A percentile compares a stretch with the other conserved stretches of the same genome.
phyloP scores from a whole-genome alignment of 2,888 invertebrate genomes.

The Scelioninae gen. 1 region DNA sequence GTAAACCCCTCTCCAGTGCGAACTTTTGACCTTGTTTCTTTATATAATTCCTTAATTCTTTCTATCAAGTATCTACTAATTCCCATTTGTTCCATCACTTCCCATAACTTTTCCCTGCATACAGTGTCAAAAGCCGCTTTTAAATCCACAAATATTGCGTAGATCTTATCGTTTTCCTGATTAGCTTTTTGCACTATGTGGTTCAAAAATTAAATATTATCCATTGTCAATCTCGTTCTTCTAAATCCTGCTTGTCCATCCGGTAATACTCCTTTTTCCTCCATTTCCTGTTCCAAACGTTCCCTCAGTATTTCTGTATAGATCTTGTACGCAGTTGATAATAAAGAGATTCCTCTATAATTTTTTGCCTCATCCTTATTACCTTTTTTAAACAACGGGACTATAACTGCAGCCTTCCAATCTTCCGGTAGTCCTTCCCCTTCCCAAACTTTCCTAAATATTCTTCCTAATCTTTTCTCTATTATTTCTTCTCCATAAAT shows the following conservation, averaged over 20 bases:
- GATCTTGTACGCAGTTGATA: conserved; percentile 2
- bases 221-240: not conserved
- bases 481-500: not conserved
- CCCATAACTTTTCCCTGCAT: not conserved
- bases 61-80: not conserved
- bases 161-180: not conserved
- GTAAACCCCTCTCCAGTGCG: no score
- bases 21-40: not conserved
- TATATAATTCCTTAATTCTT: not conserved
- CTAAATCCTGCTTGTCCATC: not conserved
- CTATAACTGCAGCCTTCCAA: not conserved
- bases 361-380: not conserved
- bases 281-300: not conserved
- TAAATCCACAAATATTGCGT: conserved; percentile 2
- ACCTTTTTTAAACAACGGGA: not conserved
- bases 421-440: conserved; percentile 2
- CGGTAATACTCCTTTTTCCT: conserved; percentile 9
- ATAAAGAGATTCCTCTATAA: conserved; percentile 1
- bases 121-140: not conserved
- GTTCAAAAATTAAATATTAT: conserved; percentile 6
- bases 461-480: not conserved
- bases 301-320: not conserved
- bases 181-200: not conserved
- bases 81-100: not conserved
- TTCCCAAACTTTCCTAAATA: not conserved